Conservation (phyloP, 1,140 invertebrate species). For the Heterodera carotae region DNA sequence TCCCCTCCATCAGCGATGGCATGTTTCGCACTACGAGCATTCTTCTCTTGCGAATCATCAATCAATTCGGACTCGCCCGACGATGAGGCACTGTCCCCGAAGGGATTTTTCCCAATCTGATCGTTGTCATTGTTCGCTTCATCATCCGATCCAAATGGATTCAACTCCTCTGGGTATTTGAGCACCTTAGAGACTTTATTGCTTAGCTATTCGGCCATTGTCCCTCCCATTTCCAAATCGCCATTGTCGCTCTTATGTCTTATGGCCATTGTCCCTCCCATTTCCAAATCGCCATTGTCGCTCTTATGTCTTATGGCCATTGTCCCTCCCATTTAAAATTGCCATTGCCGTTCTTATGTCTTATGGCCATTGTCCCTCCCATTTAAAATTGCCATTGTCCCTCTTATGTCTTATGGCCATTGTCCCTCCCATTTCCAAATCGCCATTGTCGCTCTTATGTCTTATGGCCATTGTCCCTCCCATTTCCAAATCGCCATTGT, state of each 20-base stretch:
- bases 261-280: too few relatives aligned
- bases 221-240: not conserved
- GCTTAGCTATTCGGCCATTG: not conserved
- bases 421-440: too few relatives aligned
- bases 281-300: too few relatives aligned
- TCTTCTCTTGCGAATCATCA: not conserved
- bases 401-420: too few relatives aligned
- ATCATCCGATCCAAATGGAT: slow-evolving; percentile 27
- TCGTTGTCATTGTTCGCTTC: slow-evolving; percentile 14
- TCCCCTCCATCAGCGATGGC: not conserved
- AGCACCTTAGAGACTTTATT: not conserved
- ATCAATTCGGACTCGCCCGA: not conserved
- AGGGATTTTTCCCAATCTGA: slow-evolving; percentile 5
- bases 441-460: too few relatives aligned
- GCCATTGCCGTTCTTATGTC: too few relatives aligned
- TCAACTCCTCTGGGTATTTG: slow-evolving; percentile 16
- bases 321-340: not conserved
- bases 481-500: too few relatives aligned
- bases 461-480: not conserved
- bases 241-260: too few relatives aligned
- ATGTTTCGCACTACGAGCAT: too few relatives aligned
- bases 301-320: not conserved
- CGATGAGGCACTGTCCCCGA: slow-evolving; percentile 11
- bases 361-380: not conserved
- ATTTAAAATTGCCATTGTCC: too few relatives aligned